Evolutionary conservation across 1,140 invertebrate species (phyloP).

Genomic region (Magallana gigas): DNA sequence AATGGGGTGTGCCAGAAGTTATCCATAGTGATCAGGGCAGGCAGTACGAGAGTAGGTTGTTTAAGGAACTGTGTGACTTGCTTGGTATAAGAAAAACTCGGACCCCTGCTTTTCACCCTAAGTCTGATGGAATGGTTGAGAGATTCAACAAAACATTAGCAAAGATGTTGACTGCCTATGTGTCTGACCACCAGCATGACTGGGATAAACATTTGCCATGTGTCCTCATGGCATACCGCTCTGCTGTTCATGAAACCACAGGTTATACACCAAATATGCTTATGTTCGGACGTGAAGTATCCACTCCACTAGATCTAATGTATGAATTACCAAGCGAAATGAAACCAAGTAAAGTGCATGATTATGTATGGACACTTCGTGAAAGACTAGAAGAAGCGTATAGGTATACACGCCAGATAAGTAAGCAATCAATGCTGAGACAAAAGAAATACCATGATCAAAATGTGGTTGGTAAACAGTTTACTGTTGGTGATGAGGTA

Average conservation of each 20-base stretch:
- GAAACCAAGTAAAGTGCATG: background rate
- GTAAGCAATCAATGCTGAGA: slow-evolving; percentile 31
- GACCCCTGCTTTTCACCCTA: background rate
- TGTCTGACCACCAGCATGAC: slow-evolving; percentile 19
- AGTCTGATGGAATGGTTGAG: slow-evolving; percentile 33
- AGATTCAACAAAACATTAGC: slow-evolving; percentile 37
- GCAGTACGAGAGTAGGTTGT: slow-evolving; percentile 59
- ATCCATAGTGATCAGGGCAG: slow-evolving; percentile 46
- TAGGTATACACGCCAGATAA: background rate
- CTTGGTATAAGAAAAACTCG: slow-evolving; percentile 15
- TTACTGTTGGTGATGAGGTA: slow-evolving; percentile 3
- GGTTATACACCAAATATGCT: too few species aligned
- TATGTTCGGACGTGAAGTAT: too few species aligned
- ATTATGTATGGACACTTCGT: slow-evolving; percentile 37
- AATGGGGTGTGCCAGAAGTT: slow-evolving; percentile 58
- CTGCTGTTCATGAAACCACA: slow-evolving; percentile 30
- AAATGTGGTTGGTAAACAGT: background rate
- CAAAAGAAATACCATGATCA: slow-evolving; percentile 28
- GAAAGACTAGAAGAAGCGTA: slow-evolving; percentile 1
- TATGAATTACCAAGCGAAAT: background rate
- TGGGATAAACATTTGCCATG: slow-evolving; percentile 13
- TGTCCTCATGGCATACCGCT: background rate
- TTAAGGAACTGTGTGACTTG: background rate
- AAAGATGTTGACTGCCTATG: slow-evolving; percentile 13
- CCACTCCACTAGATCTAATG: too few species aligned